Base-by-base conservation (phyloP, 2,888 invertebrate species). In the Dryococelus australis region DNA sequence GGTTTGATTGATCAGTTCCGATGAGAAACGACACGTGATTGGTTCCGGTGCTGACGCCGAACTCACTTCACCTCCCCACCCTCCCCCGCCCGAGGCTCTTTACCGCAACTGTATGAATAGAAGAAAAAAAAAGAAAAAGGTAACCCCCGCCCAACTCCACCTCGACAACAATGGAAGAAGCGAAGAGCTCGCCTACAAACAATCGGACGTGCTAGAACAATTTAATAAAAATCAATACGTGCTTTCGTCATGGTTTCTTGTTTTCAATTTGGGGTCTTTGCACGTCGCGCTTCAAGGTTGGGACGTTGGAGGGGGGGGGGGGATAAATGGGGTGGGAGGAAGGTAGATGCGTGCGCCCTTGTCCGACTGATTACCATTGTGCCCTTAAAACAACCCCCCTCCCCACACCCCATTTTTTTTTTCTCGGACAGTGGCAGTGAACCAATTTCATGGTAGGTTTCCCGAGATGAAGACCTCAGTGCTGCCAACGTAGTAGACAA, bases 171-270 rank as follows among this genome's bases (percentile, higher is more conserved):
- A 65, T 65, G 65, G 65, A 24, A 9, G 65, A 65, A 65, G n/a
- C 10, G 65, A 6, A n/a, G 65, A 8, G 43, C 9, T 10, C 5
- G 83, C 6, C 83, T 27, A 20, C n/a, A 83, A 28, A 83, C 83
- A 83, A 83, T 83, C 83, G 83, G 83, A 83, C 43, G 83, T 83
- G 28, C 16, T 26, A 83, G n/a, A 65, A 83, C 83, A 83, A 28
- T 83, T 83, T 83, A 83, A 83, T 83, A 35, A 83, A 83, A 83
- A 83, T 83, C 83, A 83, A 83, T 83, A 83, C 28, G 28, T 35
- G 28, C 35, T 35, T 35, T 8, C 83, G 28, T 83, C 43, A 83
- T 35, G 83, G 16, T 83, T 80, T 83, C 35, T 10, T 83, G 5
- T 28, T 83, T 83, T 83, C 28, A 27, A 83, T 28, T 83, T 83